Percentiles rank a stretch among this genome's conserved stretches.
Evolutionary conservation across 2,797 vertebrate species (phyloP).

Genomic region (Hippocampus kuda): DNA sequence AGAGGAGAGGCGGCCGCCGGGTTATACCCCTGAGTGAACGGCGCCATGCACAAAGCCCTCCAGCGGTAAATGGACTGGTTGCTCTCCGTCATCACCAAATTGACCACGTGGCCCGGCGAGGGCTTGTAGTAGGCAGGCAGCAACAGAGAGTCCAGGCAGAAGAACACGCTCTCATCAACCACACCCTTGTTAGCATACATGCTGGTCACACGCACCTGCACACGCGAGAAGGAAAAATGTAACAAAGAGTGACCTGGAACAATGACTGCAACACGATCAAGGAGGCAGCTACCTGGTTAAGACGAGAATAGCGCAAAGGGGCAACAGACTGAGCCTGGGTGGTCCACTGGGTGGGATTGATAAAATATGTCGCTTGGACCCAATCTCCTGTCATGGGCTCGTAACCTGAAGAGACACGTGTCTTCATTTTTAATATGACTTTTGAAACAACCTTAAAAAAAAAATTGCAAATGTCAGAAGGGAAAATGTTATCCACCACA

Average conservation of each 20-base stretch:
- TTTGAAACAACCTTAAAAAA: neutral
- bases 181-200: constrained; percentile 74
- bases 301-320: constrained; percentile 80
- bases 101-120: constrained; percentile 70
- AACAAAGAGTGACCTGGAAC: neutral
- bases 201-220: constrained; percentile 76
- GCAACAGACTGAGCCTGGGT: constrained; percentile 76
- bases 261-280: neutral
- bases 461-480: neutral
- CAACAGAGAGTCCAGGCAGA: constrained; percentile 77
- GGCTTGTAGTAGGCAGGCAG: constrained; percentile 76
- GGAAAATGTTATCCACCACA: neutral
- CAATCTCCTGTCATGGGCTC: constrained; percentile 85
- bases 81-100: constrained; percentile 83
- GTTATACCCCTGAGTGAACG: constrained; percentile 63
- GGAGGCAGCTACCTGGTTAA: constrained; percentile 69
- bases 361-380: constrained; percentile 82
- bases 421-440: neutral
- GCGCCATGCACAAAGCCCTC: constrained; percentile 87
- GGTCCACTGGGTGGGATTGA: constrained; percentile 72
- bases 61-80: constrained; percentile 81
- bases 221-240: neutral
- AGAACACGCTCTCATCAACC: constrained; percentile 80
- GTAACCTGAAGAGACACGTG: constrained; percentile 64
- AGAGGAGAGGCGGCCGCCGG: neutral